phyloP scores from a whole-genome alignment of 2,888 invertebrate genomes.

The Metacarcinus magister region DNA sequence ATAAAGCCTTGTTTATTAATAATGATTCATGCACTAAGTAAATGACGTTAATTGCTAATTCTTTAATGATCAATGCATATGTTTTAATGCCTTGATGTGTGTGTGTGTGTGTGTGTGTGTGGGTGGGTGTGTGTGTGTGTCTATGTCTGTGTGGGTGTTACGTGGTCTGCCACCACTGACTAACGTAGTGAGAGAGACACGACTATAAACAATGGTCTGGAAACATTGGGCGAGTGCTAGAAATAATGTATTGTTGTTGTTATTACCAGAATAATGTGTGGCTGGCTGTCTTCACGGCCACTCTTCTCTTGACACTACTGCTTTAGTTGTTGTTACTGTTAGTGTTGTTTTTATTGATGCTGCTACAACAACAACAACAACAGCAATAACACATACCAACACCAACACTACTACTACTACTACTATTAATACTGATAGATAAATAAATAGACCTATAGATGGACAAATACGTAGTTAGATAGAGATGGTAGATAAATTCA shows the following conservation, averaged over 20 bases:
- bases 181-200: background rate
- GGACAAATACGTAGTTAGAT: no score
- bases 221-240: background rate
- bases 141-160: background rate
- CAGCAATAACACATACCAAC: no score
- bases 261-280: background rate
- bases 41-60: no score
- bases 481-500: no score
- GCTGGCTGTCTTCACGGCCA: no score
- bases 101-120: slow-evolving; percentile 1
- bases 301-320: background rate
- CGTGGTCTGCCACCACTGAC: background rate
- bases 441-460: no score
- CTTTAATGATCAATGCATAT: no score
- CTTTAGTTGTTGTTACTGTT: background rate
- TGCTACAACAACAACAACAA: background rate
- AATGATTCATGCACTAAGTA: no score
- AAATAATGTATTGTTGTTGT: background rate
- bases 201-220: background rate
- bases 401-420: no score
- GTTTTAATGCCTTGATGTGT: background rate
- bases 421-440: no score
- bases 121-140: background rate
- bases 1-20: no score
- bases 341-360: background rate